Percentiles rank a stretch among this genome's conserved stretches.
phyloP scores from a whole-genome alignment of 2,888 invertebrate genomes.

The Zaprionus bogoriensis region DNA sequence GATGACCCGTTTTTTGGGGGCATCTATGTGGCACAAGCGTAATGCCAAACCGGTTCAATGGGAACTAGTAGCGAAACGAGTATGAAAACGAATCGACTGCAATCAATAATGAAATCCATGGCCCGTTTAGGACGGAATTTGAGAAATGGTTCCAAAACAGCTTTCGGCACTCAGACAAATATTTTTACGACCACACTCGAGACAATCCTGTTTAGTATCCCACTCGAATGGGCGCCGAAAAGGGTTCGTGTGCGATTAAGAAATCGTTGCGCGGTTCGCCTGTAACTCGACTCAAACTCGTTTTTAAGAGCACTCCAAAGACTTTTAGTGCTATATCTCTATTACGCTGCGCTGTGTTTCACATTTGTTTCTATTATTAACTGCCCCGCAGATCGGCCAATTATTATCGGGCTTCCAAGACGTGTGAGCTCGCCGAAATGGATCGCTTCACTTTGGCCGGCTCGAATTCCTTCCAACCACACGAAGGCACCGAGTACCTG shows the following conservation, averaged over 20 bases:
- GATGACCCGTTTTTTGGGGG: neutral
- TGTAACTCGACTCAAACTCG: neutral
- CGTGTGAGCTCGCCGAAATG: slow-evolving; percentile 95
- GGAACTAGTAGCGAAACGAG: neutral
- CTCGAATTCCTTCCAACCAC: slow-evolving; percentile 89
- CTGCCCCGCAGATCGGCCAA: slow-evolving; percentile 90
- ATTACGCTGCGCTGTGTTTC: neutral
- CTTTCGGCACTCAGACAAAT: neutral
- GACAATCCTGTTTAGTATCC: slow-evolving; percentile 1
- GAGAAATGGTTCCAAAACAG: neutral
- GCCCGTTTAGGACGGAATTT: neutral
- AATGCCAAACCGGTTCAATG: neutral
- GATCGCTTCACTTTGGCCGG: slow-evolving; percentile 94
- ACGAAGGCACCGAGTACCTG: slow-evolving; percentile 90
- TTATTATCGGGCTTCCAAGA: slow-evolving; percentile 92
- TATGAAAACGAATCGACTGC: slow-evolving; percentile 2
- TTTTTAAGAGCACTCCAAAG: neutral
- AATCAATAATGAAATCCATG: neutral
- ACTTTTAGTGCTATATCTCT: neutral
- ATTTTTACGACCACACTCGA: neutral
- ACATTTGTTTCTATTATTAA: slow-evolving; percentile 1
- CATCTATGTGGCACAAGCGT: neutral
- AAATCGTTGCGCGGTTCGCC: neutral
- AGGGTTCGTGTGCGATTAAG: neutral
- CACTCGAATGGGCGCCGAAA: neutral